Evolutionary conservation across 2,888 invertebrate species (phyloP), one percentile per base, ranked within the genome.

Genomic region (Andrena bucephala): DNA sequence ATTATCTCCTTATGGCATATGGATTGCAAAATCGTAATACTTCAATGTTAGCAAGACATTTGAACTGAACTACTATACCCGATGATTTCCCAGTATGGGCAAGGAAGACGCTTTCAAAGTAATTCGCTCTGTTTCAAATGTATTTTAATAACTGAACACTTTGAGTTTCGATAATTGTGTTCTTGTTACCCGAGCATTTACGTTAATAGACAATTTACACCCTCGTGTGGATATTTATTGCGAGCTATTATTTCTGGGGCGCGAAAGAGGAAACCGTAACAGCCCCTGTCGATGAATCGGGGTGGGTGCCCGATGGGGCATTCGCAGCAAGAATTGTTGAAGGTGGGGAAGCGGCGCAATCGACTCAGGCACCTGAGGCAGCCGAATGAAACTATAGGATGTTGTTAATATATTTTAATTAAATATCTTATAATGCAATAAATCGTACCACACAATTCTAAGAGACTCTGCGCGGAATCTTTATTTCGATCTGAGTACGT

Each of bases 291-390:
- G 92, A 92, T 66, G 91, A 91, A 72, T 87, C 90, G 20, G 91
- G 91, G 50, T 92, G 92, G 92, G 88, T 89, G 33, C 88, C 92
- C 2, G 90, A 93, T 78, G 92, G 91, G 36, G 89, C 88, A 20
- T 87, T 88, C 3, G 88, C 88, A 27, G 72, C 42, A 1, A 62
- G 50, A 78, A 31, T 48, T 13, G 0, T 33, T 10, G 20, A 24
- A 8, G n/a, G n/a, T 4, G n/a, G 10, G 10, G 57, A 57, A 13
- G 13, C 8, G 54, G 2, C 8, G 20, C n/a, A 20, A 24, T 0
- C 52, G 27, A 0, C 20, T 20, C 20, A 20, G 20, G 57, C 27
- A 24, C 0, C 16, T 29, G 6, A 0, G 27, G 2, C 33, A 52
- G 6, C 6, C 0, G 73, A 57, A 29, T 50, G 20, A 54, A 7